Evolutionary conservation across 92 coral and sea anemone genomes (phyloP).

Genomic region (Nematostella vectensis): DNA sequence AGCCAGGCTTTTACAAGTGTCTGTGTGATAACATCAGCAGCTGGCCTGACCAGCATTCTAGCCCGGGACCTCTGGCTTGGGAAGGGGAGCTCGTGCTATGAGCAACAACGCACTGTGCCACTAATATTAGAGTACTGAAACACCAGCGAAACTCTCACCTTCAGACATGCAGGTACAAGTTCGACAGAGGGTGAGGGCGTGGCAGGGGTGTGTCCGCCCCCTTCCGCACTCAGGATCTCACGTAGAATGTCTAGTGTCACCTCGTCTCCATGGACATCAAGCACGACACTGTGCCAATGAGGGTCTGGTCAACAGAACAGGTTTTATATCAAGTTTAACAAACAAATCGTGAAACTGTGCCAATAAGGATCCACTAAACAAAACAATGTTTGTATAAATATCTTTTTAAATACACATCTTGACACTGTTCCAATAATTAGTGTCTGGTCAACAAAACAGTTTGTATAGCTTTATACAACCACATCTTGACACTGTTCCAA

Average conservation of each 20-base stretch:
- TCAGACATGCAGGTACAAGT: conserved; percentile 73
- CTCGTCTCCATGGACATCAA: conserved; percentile 65
- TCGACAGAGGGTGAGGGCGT: conserved; percentile 61
- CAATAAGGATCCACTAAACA: neutral
- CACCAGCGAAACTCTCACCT: no score
- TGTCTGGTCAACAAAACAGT: no score
- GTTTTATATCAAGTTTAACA: neutral
- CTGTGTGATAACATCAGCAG: no score
- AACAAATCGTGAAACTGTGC: neutral
- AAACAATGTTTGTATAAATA: neutral
- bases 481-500: no score
- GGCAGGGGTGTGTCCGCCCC: conserved; percentile 45
- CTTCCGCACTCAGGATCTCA: conserved; percentile 52
- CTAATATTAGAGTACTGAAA: no score
- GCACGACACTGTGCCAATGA: conserved; percentile 64
- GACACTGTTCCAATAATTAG: no score
- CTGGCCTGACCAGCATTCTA: no score
- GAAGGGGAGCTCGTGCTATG: no score
- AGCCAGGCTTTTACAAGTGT: no score
- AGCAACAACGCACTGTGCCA: no score
- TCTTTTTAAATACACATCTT: neutral
- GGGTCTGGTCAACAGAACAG: conserved; percentile 54
- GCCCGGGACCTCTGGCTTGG: no score
- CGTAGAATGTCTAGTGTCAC: conserved; percentile 46
- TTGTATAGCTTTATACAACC: no score